phyloP scores from a whole-genome alignment of 2,113 vertebrate genomes.

The Cryptotis parvus region DNA sequence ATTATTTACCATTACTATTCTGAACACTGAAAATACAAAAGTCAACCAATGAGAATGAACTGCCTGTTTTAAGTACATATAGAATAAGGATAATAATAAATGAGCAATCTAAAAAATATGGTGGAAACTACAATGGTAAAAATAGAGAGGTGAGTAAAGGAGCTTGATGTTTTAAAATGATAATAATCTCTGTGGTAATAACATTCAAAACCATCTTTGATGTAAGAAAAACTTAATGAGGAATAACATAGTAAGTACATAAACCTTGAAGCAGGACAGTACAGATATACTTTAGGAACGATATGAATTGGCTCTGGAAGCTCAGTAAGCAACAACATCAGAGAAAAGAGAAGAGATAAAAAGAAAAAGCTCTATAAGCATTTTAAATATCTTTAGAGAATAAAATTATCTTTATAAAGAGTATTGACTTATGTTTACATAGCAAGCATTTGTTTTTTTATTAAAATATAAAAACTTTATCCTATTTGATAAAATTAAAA shows the following conservation, averaged over 20 bases:
- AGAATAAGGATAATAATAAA: neutral
- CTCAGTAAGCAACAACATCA: neutral
- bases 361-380: neutral
- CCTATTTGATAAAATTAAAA: neutral
- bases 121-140: neutral
- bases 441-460: neutral
- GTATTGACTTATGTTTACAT: neutral
- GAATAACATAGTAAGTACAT: neutral
- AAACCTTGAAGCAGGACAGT: neutral
- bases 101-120: neutral
- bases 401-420: neutral
- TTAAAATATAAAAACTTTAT: neutral
- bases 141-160: no score
- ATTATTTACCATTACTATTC: slow-evolving; percentile 11
- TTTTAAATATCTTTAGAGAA: neutral
- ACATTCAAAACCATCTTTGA: neutral
- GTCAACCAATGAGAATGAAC: neutral
- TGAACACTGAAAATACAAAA: neutral
- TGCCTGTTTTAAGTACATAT: neutral
- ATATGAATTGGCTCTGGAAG: neutral
- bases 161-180: neutral
- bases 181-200: neutral
- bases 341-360: neutral
- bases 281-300: neutral
- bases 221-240: neutral